Evolutionary conservation across 2,797 vertebrate genomes (phyloP).

Genomic region (Protonibea diacanthus): DNA sequence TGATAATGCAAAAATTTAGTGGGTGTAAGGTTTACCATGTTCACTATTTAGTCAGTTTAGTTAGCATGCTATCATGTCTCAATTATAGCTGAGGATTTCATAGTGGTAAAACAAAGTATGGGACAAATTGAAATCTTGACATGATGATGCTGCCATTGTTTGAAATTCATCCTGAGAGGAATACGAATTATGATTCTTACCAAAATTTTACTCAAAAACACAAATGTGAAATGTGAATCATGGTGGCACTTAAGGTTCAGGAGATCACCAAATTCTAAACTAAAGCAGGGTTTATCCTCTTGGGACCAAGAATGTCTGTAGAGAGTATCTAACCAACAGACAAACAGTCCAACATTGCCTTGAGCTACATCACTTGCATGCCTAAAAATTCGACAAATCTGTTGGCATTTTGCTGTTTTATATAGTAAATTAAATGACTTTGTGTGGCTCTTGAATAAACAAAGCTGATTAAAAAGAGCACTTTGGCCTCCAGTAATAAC

Average conservation of each 20-base stretch:
- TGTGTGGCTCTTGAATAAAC: background rate
- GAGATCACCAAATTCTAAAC: background rate
- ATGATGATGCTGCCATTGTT: background rate
- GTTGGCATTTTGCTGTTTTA: background rate
- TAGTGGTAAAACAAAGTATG: too few species aligned
- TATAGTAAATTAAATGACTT: background rate
- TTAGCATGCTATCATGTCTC: background rate
- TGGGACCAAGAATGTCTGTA: too few species aligned
- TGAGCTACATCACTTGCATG: too few species aligned
- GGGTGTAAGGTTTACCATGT: background rate
- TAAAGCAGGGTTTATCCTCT: background rate
- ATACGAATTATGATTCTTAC: background rate
- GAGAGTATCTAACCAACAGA: too few species aligned
- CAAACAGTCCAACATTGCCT: background rate
- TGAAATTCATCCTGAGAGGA: background rate
- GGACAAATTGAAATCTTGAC: too few species aligned
- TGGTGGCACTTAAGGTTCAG: background rate
- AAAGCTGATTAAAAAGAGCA: background rate
- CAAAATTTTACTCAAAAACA: background rate
- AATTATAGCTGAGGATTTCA: background rate
- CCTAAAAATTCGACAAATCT: background rate
- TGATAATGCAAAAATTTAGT: background rate
- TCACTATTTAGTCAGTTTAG: background rate
- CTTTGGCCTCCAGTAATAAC: background rate
- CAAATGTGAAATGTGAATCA: background rate